Base-by-base conservation (phyloP, 2,113 vertebrate genomes). In the Python bivittatus region DNA sequence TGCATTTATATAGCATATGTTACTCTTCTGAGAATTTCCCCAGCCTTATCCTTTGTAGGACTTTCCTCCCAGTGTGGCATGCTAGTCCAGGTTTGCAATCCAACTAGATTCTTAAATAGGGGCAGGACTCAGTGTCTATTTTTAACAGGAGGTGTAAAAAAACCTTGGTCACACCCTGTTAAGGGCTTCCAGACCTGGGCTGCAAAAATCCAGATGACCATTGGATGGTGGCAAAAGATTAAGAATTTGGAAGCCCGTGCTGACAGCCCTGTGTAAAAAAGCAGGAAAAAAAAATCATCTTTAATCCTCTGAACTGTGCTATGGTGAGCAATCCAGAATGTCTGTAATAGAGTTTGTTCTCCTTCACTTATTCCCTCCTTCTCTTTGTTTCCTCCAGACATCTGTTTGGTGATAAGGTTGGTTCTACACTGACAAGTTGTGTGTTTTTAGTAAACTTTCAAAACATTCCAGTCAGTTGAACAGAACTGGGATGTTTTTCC, bases 401-500 rank as follows among this genome's bases (percentile, higher is more conserved):
- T 93, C 79, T 79, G 0, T 92, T 89, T 53, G 57, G 42, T 29
- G 60, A 92, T 53, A 64, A 0, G n/a, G 92, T 96, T 96, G 92
- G 94, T 57, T 92, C 93, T 88, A 86, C 95, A 92, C 94, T 96
- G 96, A 95, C 94, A 95, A 96, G 94, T 95, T 91, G 92, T 13
- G 89, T 91, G 88, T 94, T 97, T 97, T 96, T 94, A 94, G 95
- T 96, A 94, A 61, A 97, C 94, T 96, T 97, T 97, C 92, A 96
- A 97, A 97, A 97, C 95, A 95, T 97, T 98, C 96, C 96, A 83
- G 64, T 60, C 83, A 93, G 93, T 94, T 96, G 96, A 92, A 95
- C 96, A 96, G 95, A 96, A 96, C 95, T 57, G 94, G 91, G 89
- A 92, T 38, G 91, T 94, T 95, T 91, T 90, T 83, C 89, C 92